Conservation (phyloP, 2,888 invertebrate genomes). For the Synergus laeviventris region DNA sequence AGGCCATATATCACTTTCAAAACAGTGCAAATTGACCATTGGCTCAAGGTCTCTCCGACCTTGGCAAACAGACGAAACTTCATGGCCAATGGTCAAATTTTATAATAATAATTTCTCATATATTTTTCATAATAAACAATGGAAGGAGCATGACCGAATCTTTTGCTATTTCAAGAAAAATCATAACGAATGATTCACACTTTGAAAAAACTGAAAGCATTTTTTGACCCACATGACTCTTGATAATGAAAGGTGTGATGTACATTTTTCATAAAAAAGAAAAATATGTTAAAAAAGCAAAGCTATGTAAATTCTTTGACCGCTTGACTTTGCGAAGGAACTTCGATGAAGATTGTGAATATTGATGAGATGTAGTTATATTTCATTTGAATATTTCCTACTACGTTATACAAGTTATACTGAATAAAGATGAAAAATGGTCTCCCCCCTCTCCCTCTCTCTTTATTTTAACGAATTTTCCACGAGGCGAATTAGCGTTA, state of each 20-base stretch:
- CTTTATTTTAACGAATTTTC: not conserved
- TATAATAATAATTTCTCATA: not conserved
- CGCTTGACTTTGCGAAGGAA: slow-evolving; percentile 3
- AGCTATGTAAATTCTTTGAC: slow-evolving; percentile 14
- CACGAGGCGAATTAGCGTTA: not conserved
- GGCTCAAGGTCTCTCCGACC: not conserved
- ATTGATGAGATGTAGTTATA: slow-evolving; percentile 1
- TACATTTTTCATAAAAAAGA: not conserved
- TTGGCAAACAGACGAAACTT: not conserved
- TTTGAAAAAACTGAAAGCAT: not conserved
- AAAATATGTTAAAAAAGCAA: not conserved
- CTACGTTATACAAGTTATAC: slow-evolving; percentile 7
- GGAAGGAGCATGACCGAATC: not conserved
- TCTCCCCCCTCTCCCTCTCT: not conserved
- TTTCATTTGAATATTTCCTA: slow-evolving; percentile 2
- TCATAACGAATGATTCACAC: not conserved
- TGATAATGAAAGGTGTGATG: not conserved
- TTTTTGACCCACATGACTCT: not conserved
- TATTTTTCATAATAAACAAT: not conserved
- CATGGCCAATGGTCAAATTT: not conserved
- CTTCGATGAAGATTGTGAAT: slow-evolving; percentile 7
- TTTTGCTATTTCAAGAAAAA: not conserved
- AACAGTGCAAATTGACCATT: not conserved
- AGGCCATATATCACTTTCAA: not conserved
- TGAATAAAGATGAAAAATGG: not conserved